These are phyloP conservation scores for Squalus acanthias DNA, from an alignment of 2,797 vertebrate species.

Conservation along the genomic window DNA sequence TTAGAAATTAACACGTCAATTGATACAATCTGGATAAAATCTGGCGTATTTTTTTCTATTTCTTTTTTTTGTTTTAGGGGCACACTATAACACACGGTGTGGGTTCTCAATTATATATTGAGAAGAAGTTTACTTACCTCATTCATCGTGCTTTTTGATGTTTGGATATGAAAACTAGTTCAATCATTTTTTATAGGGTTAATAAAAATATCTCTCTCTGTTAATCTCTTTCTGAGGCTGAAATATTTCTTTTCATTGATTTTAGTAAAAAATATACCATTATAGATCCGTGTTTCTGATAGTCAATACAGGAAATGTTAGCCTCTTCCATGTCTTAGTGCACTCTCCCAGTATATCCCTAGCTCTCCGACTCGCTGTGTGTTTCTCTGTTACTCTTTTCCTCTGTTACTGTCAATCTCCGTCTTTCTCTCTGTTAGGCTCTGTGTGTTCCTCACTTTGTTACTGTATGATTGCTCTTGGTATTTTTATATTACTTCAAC, in stretches of 20 bases:
- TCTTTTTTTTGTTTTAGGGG: neutral
- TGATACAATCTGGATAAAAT: neutral
- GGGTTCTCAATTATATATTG: neutral
- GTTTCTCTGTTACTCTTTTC: neutral
- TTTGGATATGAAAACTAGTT: neutral
- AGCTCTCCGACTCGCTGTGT: neutral
- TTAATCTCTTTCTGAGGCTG: neutral
- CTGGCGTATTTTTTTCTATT: neutral
- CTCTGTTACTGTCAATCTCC: neutral
- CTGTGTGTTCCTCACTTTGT: neutral
- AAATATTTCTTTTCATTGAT: neutral
- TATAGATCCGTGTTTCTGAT: neutral
- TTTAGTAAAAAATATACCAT: neutral
- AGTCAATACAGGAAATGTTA: neutral
- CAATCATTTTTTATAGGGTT: neutral
- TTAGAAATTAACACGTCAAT: neutral
- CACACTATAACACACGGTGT: neutral
- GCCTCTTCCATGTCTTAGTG: neutral
- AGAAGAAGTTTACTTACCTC: neutral
- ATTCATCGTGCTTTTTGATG: neutral
- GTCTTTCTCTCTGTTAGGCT: neutral
- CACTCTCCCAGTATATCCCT: neutral
- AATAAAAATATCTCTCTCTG: neutral
- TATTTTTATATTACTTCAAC: neutral
- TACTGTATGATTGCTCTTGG: neutral